A percentile compares a stretch with the other conserved stretches of the same genome.
Evolutionary conservation across 2,113 vertebrate species (phyloP).

Genomic region (Barbus barbus): DNA sequence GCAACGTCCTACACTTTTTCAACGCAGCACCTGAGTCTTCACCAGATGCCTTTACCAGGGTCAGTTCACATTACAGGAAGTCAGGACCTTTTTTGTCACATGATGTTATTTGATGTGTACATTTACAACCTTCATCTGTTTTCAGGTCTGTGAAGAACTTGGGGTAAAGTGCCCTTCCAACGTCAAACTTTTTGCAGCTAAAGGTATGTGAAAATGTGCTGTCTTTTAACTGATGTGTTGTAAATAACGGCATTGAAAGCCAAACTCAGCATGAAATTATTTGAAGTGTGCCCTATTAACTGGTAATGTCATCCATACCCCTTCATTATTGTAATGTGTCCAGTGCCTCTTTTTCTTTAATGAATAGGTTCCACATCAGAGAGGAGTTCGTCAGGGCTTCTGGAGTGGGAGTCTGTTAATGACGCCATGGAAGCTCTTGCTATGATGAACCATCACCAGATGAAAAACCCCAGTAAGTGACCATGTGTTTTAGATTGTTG

Average conservation of each 20-base stretch:
- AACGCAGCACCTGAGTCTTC: constrained; percentile 89
- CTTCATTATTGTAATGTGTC: background rate
- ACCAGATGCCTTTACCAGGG: constrained; percentile 86
- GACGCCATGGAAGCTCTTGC: constrained; percentile 89
- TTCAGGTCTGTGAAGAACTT: constrained; percentile 86
- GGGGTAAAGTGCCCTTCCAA: constrained; percentile 83
- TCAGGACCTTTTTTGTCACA: background rate
- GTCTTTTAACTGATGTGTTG: background rate
- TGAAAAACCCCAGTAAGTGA: constrained; percentile 92
- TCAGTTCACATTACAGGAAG: constrained; percentile 44
- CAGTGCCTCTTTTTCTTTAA: background rate
- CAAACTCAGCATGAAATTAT: background rate
- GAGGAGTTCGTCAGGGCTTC: constrained; percentile 86
- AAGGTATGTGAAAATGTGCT: constrained; percentile 79
- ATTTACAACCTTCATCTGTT: background rate
- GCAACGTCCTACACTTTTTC: constrained; percentile 92
- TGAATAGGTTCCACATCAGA: constrained; percentile 76
- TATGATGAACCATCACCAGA: constrained; percentile 91
- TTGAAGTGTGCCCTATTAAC: background rate
- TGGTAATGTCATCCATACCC: background rate
- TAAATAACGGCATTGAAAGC: background rate
- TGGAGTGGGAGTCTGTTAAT: constrained; percentile 93
- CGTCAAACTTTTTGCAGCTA: constrained; percentile 90
- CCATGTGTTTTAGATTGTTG: no score
- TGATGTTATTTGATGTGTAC: background rate